Percentiles rank a stretch among this genome's conserved stretches.
Conservation (phyloP, 1,140 invertebrate species). For the Drosophila sproati region DNA sequence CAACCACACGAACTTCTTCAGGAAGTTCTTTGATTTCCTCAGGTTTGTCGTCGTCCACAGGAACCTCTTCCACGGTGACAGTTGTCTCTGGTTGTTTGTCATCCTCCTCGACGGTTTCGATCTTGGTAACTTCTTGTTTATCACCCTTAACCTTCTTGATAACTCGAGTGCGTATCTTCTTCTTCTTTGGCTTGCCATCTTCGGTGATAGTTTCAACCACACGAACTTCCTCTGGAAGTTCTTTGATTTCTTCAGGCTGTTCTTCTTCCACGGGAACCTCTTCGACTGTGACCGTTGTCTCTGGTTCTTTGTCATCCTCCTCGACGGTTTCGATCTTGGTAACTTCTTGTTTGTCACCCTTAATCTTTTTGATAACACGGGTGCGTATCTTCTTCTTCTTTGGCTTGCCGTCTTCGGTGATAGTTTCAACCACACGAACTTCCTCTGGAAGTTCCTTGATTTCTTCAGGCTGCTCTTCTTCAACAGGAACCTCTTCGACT, state of each 20-base stretch:
- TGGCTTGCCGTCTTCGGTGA: conserved; percentile 2
- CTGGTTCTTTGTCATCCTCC: conserved; percentile 3
- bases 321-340: conserved; percentile 11
- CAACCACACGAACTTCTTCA: background rate
- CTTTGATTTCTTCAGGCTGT: conserved; percentile 2
- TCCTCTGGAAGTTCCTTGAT: conserved; percentile 4
- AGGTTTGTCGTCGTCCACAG: background rate
- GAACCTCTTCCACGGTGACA: conserved; percentile 1
- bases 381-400: conserved; percentile 14
- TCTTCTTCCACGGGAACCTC: background rate
- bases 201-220: background rate
- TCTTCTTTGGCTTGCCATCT: background rate
- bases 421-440: conserved; percentile 5
- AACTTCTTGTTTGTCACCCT: conserved; percentile 9
- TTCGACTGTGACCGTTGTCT: conserved; percentile 4
- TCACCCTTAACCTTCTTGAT: conserved; percentile 7
- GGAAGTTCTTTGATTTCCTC: background rate
- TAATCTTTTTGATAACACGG: conserved; percentile 8
- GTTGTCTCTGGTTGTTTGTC: background rate
- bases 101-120: conserved; percentile 1
- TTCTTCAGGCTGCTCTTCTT: conserved; percentile 3
- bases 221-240: background rate
- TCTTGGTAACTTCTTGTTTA: conserved; percentile 2
- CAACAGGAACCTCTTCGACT: conserved; percentile 4
- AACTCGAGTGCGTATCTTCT: conserved; percentile 2